Evolutionary conservation across 2,888 invertebrate genomes (phyloP).

Genomic region (Xestia ashworthii): DNA sequence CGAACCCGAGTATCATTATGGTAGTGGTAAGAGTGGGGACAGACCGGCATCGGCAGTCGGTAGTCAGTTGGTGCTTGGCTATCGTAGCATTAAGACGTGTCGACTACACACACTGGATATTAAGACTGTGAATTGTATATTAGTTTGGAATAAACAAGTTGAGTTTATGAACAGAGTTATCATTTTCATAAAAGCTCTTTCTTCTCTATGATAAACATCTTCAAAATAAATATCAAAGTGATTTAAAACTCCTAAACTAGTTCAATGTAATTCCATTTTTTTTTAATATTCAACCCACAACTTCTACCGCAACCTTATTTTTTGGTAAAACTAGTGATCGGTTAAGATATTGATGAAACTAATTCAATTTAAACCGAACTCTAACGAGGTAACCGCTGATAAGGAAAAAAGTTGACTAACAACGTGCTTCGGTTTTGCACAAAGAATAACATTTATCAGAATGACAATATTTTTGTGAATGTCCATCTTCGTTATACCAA

Average conservation of each 20-base stretch:
- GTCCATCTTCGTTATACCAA: neutral
- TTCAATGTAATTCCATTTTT: neutral
- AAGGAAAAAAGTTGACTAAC: conserved; percentile 46
- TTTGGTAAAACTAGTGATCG: conserved; percentile 45
- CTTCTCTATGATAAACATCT: neutral
- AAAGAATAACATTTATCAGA: neutral
- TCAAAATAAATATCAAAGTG: neutral
- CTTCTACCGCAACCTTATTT: conserved; percentile 23
- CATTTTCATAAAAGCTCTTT: no score
- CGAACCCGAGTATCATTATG: no score
- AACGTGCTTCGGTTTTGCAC: conserved; percentile 1
- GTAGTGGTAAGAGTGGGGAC: no score
- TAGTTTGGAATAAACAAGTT: no score
- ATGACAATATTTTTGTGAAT: neutral
- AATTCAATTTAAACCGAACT: conserved; percentile 66
- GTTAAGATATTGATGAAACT: conserved; percentile 51
- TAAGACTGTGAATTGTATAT: no score
- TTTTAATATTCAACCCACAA: neutral
- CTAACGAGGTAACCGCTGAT: conserved; percentile 70
- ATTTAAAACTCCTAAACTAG: neutral
- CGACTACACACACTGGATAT: no score
- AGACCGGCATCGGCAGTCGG: no score
- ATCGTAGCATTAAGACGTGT: no score
- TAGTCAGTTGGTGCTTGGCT: no score
- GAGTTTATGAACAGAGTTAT: no score